These are phyloP conservation scores for Scrobipalpa atriplicella DNA, from an alignment of 2,888 invertebrate genomes.

Conservation along the genomic window DNA sequence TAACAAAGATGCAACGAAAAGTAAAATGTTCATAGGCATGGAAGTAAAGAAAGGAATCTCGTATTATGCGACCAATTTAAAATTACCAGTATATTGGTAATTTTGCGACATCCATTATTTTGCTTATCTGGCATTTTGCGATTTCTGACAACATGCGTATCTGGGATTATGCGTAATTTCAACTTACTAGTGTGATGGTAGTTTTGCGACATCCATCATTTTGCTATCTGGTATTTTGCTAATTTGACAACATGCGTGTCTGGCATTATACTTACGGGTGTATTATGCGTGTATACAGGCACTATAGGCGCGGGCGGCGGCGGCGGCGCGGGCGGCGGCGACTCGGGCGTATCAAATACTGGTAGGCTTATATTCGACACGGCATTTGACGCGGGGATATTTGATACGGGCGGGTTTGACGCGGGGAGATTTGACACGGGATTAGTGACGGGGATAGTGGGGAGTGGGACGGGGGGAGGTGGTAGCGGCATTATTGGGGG, in stretches of 20 bases:
- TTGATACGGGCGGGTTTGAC: not conserved
- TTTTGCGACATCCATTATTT: too few relatives aligned
- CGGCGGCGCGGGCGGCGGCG: constrained; percentile 64
- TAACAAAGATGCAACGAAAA: too few relatives aligned
- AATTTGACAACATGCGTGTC: too few relatives aligned
- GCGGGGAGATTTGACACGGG: constrained; percentile 21
- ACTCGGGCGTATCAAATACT: constrained; percentile 72
- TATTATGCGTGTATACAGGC: constrained; percentile 31
- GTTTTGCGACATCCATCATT: too few relatives aligned
- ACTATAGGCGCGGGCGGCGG: constrained; percentile 36
- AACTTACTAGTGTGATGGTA: too few relatives aligned
- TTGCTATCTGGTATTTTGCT: too few relatives aligned
- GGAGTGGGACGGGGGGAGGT: constrained; percentile 7
- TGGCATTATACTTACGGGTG: constrained; percentile 25
- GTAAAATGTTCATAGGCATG: too few relatives aligned
- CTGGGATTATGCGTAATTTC: too few relatives aligned
- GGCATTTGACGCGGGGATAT: constrained; percentile 39
- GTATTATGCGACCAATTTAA: not conserved
- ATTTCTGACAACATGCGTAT: too few relatives aligned
- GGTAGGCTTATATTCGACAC: constrained; percentile 40
- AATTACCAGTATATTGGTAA: too few relatives aligned
- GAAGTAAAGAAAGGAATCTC: too few relatives aligned
- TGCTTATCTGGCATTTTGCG: too few relatives aligned
- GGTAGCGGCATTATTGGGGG: constrained; percentile 26
- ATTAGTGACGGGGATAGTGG: constrained; percentile 1